phyloP scores from a whole-genome alignment of 2,888 invertebrate genomes.

The Trileptium ribeirensis region DNA sequence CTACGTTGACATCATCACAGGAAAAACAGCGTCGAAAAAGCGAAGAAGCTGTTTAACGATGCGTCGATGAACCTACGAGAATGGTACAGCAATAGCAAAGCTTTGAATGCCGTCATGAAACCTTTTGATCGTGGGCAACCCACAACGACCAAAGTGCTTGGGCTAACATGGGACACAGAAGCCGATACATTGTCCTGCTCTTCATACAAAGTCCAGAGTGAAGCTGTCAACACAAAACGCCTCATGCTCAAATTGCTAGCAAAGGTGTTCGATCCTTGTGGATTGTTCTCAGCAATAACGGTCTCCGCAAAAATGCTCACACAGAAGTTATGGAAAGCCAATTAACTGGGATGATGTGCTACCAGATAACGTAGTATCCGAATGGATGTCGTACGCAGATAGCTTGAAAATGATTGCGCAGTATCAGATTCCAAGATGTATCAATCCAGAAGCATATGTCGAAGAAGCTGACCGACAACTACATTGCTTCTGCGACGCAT shows the following conservation, averaged over 20 bases:
- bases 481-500: neutral
- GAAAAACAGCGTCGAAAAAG: neutral
- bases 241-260: neutral
- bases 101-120: neutral
- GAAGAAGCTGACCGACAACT: neutral
- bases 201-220: neutral
- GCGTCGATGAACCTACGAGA: constrained; percentile 7
- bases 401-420: neutral
- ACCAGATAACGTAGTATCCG: neutral
- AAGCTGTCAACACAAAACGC: neutral
- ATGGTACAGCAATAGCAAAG: neutral
- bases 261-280: neutral
- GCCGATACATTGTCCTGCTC: neutral
- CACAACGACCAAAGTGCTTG: neutral
- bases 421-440: neutral
- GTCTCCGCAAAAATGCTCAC: neutral
- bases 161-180: neutral
- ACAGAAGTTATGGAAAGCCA: neutral
- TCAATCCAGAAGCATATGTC: neutral
- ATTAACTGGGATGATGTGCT: neutral
- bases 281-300: neutral
- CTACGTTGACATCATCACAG: neutral
- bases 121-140: neutral
- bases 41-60: neutral
- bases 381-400: neutral